phyloP scores from a whole-genome alignment of 2,797 vertebrate genomes.

The Malacoraja senta region DNA sequence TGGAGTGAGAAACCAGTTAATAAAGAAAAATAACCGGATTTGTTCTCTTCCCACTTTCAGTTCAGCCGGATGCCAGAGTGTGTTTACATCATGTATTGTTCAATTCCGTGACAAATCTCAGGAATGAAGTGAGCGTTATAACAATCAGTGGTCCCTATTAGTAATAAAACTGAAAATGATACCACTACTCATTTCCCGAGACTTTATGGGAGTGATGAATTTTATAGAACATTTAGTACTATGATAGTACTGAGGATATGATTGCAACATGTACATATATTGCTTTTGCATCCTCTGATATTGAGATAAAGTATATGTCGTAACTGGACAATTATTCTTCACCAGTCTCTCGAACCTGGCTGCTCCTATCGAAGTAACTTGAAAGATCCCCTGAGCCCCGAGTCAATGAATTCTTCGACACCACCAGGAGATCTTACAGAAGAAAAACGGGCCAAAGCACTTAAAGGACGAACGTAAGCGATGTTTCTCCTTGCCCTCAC shows the following conservation, averaged over 20 bases:
- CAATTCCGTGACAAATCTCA: no score
- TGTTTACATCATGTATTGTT: no score
- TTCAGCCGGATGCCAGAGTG: no score
- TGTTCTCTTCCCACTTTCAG: no score
- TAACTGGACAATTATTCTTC: constrained; percentile 39
- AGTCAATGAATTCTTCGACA: constrained; percentile 63
- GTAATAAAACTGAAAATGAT: not conserved
- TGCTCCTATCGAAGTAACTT: constrained; percentile 70
- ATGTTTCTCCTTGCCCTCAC: not conserved
- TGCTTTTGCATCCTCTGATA: not conserved
- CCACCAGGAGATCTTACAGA: constrained; percentile 82
- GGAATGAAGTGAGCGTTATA: no score
- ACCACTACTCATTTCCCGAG: not conserved
- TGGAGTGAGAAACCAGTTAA: no score
- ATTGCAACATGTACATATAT: not conserved
- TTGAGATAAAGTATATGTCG: not conserved
- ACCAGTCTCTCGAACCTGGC: constrained; percentile 77
- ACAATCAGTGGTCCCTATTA: no score
- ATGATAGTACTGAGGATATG: not conserved
- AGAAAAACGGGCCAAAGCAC: constrained; percentile 88
- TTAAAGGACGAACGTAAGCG: constrained; percentile 88
- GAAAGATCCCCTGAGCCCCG: constrained; percentile 56
- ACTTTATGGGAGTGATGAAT: not conserved
- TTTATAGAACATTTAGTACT: not conserved
- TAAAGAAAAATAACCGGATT: no score